Evolutionary conservation across 2,888 invertebrate species (phyloP).

Genomic region (Lithosia quadra): DNA sequence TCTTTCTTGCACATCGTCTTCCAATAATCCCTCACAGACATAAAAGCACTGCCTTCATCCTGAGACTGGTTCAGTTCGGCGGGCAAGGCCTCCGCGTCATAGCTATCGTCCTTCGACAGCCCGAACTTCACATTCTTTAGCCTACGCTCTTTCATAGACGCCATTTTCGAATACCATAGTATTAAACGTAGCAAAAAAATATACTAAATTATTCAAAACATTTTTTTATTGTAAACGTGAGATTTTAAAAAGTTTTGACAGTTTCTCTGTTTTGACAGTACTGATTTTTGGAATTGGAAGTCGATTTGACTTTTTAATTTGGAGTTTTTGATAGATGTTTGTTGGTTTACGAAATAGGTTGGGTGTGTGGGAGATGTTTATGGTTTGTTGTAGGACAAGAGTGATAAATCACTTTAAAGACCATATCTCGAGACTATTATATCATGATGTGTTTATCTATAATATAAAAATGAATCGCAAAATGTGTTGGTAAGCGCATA

Average conservation of each 20-base stretch:
- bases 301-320: constrained; percentile 11
- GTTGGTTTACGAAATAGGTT: neutral
- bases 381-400: neutral
- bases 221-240: constrained; percentile 47
- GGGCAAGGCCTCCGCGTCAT: constrained; percentile 57
- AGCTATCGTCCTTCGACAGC: constrained; percentile 74
- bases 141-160: constrained; percentile 63
- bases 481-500: no score
- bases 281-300: constrained; percentile 27
- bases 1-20: constrained; percentile 61
- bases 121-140: constrained; percentile 77
- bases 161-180: constrained; percentile 58
- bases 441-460: no score
- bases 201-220: constrained; percentile 60
- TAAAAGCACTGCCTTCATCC: constrained; percentile 70
- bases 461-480: no score
- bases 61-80: constrained; percentile 51
- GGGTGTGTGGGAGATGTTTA: neutral
- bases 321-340: neutral
- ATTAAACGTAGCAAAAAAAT: constrained; percentile 51
- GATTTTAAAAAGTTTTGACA: constrained; percentile 38
- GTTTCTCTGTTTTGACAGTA: constrained; percentile 33
- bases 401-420: neutral
- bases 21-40: constrained; percentile 76
- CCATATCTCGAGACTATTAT: no score